These are phyloP conservation scores for Apodemia duryi DNA, from an alignment of 2,888 invertebrate genomes.

Conservation along the genomic window DNA sequence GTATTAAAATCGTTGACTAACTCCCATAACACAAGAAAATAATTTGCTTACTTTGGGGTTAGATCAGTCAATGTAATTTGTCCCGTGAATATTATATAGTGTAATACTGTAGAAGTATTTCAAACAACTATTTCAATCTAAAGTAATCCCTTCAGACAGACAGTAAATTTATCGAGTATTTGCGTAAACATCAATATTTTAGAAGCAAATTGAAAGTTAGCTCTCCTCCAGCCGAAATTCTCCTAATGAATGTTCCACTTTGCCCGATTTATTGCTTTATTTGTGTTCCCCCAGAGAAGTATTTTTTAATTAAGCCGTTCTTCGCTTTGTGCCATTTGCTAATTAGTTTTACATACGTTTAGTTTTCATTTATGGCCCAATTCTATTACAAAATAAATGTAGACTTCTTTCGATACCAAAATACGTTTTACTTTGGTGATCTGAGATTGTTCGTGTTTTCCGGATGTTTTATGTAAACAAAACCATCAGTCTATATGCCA, in stretches of 20 bases:
- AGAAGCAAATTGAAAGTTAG: slow-evolving; percentile 14
- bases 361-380: neutral
- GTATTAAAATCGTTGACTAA: too few species aligned
- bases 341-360: slow-evolving; percentile 24
- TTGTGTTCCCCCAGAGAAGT: slow-evolving; percentile 26
- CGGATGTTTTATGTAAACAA: too few species aligned
- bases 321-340: slow-evolving; percentile 26
- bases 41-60: too few species aligned
- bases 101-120: neutral
- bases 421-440: too few species aligned
- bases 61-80: too few species aligned
- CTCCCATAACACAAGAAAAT: too few species aligned
- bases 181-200: slow-evolving; percentile 9
- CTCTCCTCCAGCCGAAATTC: slow-evolving; percentile 16
- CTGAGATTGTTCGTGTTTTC: too few species aligned
- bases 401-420: too few species aligned
- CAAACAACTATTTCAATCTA: neutral
- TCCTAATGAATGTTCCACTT: slow-evolving; percentile 15
- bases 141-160: neutral
- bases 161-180: neutral
- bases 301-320: slow-evolving; percentile 32
- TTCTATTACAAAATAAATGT: too few species aligned
- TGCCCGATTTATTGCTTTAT: slow-evolving; percentile 31
- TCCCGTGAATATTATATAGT: too few species aligned
- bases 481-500: too few species aligned